Conservation (phyloP, 2,113 vertebrate species). For the Aegotheles bennettii region DNA sequence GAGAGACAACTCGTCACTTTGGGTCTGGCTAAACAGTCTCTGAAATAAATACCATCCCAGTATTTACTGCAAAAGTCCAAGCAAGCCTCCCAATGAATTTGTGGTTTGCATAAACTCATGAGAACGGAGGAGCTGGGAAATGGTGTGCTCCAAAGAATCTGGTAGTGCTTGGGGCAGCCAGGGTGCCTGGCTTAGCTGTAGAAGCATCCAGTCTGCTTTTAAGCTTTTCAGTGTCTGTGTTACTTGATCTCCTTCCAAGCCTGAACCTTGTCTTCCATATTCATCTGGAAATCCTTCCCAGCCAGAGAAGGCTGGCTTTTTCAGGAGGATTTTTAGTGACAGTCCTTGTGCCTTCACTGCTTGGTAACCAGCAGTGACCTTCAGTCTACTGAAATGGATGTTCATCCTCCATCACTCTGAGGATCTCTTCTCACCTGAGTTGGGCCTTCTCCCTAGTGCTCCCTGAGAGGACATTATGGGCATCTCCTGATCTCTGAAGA, state of each 20-base stretch:
- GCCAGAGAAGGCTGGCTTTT: not conserved
- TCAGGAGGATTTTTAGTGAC: not conserved
- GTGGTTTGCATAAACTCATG: not conserved
- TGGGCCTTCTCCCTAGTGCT: not conserved
- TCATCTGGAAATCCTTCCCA: not conserved
- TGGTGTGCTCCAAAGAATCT: accelerated
- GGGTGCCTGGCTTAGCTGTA: not conserved
- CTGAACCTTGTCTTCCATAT: not conserved
- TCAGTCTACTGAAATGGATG: not conserved
- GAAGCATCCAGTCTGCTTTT: not conserved
- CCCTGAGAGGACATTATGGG: not conserved
- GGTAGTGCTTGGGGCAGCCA: not conserved
- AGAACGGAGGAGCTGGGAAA: not conserved
- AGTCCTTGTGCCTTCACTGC: not conserved
- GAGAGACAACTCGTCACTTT: not conserved
- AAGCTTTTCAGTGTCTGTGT: not conserved
- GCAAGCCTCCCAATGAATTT: not conserved
- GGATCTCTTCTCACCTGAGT: not conserved
- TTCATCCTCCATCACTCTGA: accelerated
- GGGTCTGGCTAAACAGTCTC: not conserved
- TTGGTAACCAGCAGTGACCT: not conserved
- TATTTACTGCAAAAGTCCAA: not conserved
- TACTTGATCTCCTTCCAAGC: not conserved
- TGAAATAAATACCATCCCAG: not conserved
- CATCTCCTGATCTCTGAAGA: not conserved